Base-by-base conservation (phyloP, 2,888 invertebrate species). In the Athetis lepigone region DNA sequence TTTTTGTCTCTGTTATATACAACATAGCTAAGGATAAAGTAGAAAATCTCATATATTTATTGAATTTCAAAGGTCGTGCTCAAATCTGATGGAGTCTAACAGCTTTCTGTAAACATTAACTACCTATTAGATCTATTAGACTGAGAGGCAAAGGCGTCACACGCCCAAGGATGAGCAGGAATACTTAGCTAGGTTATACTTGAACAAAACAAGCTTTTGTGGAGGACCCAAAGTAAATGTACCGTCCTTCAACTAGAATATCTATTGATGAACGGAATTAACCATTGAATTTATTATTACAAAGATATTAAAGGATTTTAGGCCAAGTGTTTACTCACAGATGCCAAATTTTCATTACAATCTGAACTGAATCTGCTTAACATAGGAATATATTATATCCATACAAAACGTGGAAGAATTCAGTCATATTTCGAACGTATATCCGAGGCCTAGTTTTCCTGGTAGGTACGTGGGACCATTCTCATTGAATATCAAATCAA, bases 381-480 rank as follows among this genome's bases (percentile, higher is more conserved):
- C 61, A 54, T 74, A 79, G 59, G 59, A 70, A 43, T 66, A 77
- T 77, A n/a, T 63, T 70, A 67, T 71, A 75, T 57, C 50, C 75
- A 69, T 60, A 72, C 68, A 70, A 68, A 66, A 65, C 58, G 8
- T 63, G 23, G 52, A 27, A 36, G 37, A 64, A 62, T 58, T 67
- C 75, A 61, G 42, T 50, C 51, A 77, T 49, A 65, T 69, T 81
- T 73, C 50, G 54, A 64, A 65, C 68, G 43, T 75, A 77, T 84
- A 85, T 85, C 85, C 83, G 85, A 88, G 90, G 90, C 90, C 90
- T 92, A 93, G 87, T 85, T 88, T 87, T 90, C 88, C 87, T 84
- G 83, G 81, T 88, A 90, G 90, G 90, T 91, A 91, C 88, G 84
- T 89, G 94, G 94, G 94, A 95, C 94, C 94, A 94, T 87, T 88